Evolutionary conservation across 2,113 vertebrate genomes (phyloP).

Genomic region (Acanthisitta chloris): DNA sequence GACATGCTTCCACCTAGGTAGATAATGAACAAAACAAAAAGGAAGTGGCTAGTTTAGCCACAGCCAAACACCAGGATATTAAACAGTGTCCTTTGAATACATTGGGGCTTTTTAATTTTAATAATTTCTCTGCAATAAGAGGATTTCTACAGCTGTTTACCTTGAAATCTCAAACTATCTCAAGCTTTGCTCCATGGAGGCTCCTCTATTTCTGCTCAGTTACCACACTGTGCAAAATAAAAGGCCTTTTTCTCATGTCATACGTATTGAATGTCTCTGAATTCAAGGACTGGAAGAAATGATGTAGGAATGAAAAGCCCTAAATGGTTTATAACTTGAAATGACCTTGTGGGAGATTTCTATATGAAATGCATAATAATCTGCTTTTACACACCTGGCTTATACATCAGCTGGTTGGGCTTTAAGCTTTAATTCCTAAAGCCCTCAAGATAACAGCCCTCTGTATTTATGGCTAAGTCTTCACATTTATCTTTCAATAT

Average conservation of each 20-base stretch:
- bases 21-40: background rate
- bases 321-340: background rate
- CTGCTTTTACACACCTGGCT: slow-evolving; percentile 47
- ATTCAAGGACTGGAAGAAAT: background rate
- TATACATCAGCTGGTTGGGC: background rate
- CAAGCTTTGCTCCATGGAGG: background rate
- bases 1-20: background rate
- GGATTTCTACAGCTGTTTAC: slow-evolving; percentile 27
- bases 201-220: background rate
- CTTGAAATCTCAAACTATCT: background rate
- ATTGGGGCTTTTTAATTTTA: background rate
- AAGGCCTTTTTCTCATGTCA: background rate
- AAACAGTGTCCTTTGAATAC: background rate
- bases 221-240: background rate
- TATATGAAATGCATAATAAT: slow-evolving; percentile 37
- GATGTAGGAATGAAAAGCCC: background rate
- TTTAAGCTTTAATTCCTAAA: slow-evolving; percentile 47
- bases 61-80: background rate
- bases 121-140: background rate
- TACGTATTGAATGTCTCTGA: background rate
- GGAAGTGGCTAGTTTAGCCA: background rate
- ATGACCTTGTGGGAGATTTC: slow-evolving; percentile 39
- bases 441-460: background rate
- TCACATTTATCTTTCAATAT: background rate
- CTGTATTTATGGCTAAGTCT: background rate